Conservation (phyloP, 2,113 vertebrate genomes). For the Tylochromis polylepis region DNA sequence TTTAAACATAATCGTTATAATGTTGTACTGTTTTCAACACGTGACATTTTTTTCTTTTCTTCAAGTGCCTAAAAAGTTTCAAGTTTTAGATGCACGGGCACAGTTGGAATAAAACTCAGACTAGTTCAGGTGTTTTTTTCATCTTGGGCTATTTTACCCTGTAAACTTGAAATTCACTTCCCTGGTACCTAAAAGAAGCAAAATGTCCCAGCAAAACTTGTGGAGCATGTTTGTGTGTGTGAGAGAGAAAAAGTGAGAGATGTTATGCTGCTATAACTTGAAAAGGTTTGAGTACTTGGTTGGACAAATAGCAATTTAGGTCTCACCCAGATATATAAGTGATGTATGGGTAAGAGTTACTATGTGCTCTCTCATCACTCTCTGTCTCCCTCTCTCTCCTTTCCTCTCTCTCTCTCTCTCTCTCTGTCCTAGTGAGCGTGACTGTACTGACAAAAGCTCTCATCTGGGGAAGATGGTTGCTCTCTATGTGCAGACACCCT, state of each 20-base stretch:
- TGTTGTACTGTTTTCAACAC: not conserved
- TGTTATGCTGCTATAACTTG: not conserved
- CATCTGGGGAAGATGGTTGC: slow-evolving; percentile 69
- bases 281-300: slow-evolving; percentile 26
- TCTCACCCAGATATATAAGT: slow-evolving; percentile 26
- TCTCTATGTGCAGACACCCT: slow-evolving; percentile 72
- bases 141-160: not conserved
- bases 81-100: not conserved
- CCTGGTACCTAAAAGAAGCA: not conserved
- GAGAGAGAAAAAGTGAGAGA: not conserved
- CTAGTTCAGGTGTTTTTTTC: not conserved
- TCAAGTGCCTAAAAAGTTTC: not conserved
- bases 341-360: slow-evolving; percentile 40
- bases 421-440: slow-evolving; percentile 50
- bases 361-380: slow-evolving; percentile 22
- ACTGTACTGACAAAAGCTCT: slow-evolving; percentile 70
- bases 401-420: not conserved
- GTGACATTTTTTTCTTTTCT: not conserved
- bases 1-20: not conserved
- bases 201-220: not conserved
- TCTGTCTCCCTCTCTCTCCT: not conserved
- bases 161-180: not conserved
- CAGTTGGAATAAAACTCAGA: not conserved
- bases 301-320: slow-evolving; percentile 32
- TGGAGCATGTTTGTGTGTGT: not conserved